These are phyloP conservation scores for Drosophila leontia DNA, from an alignment of 1,140 invertebrate species.

Conservation along the genomic window DNA sequence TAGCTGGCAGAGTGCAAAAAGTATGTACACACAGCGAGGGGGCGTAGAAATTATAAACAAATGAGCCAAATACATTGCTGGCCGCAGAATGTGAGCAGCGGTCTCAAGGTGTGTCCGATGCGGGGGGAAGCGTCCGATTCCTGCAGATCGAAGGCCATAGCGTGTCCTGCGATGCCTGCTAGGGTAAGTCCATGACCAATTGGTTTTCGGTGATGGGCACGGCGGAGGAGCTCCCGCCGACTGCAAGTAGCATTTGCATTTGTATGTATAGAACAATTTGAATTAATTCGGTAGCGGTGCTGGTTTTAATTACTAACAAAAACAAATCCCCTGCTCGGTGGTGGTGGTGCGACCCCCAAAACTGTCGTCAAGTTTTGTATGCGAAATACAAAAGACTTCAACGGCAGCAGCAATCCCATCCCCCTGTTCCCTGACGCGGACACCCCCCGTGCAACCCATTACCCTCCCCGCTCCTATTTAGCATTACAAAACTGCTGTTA, in stretches of 20 bases:
- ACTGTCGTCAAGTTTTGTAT: slow-evolving; percentile 37
- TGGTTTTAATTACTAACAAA: slow-evolving; percentile 44
- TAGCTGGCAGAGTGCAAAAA: slow-evolving; percentile 21
- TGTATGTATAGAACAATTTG: slow-evolving; percentile 6
- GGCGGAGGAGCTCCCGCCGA: not conserved
- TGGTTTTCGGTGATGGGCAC: slow-evolving; percentile 21
- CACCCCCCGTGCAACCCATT: slow-evolving; percentile 11
- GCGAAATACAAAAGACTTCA: slow-evolving; percentile 76
- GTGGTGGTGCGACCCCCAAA: slow-evolving; percentile 7
- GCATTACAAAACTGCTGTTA: slow-evolving; percentile 79
- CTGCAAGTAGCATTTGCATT: slow-evolving; percentile 8
- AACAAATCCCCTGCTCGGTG: slow-evolving; percentile 11
- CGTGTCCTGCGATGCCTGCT: not conserved
- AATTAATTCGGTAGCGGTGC: slow-evolving; percentile 24
- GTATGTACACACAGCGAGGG: slow-evolving; percentile 35
- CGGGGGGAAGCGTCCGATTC: slow-evolving; percentile 7
- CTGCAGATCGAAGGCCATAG: slow-evolving; percentile 1
- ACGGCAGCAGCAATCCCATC: slow-evolving; percentile 37
- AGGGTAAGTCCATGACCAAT: slow-evolving; percentile 28
- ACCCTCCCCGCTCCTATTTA: slow-evolving; percentile 54
- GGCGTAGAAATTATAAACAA: slow-evolving; percentile 50
- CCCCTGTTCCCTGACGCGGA: slow-evolving; percentile 5
- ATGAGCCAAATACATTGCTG: slow-evolving; percentile 11
- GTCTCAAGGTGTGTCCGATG: slow-evolving; percentile 23
- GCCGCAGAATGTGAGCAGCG: slow-evolving; percentile 27